phyloP scores from a whole-genome alignment of 2,113 vertebrate species.

The Ammodytes dubius region DNA sequence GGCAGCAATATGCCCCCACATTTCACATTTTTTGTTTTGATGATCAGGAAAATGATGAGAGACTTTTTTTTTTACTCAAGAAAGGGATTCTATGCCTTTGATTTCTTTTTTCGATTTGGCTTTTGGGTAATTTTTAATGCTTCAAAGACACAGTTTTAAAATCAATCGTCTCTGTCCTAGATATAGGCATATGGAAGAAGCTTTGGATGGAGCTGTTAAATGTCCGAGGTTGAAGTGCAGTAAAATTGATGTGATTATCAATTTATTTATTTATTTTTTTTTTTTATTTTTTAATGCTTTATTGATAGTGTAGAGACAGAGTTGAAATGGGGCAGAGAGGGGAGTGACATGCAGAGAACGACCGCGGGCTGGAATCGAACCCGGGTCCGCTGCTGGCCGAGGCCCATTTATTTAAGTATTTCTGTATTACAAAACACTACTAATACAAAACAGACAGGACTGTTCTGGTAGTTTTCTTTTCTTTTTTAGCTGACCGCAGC shows the following conservation, averaged over 20 bases:
- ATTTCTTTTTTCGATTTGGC: conserved; percentile 74
- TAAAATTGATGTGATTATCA: no score
- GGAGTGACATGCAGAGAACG: no score
- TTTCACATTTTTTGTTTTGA: conserved; percentile 76
- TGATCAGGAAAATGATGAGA: conserved; percentile 74
- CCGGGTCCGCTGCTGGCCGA: no score
- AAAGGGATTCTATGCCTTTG: conserved; percentile 68
- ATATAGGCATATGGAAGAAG: conserved; percentile 55
- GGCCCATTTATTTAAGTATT: no score
- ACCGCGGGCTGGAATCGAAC: no score
- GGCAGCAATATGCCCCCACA: conserved; percentile 48
- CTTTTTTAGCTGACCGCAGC: background rate
- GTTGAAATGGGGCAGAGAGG: no score
- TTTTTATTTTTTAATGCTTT: background rate
- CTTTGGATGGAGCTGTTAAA: conserved; percentile 55
- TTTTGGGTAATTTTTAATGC: conserved; percentile 76
- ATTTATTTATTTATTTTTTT: conserved; percentile 7
- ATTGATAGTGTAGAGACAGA: no score
- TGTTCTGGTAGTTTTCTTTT: background rate
- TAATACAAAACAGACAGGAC: conserved; percentile 38
- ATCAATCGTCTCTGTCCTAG: conserved; percentile 53
- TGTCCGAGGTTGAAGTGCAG: background rate
- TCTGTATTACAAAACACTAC: conserved; percentile 17
- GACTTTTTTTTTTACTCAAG: conserved; percentile 47
- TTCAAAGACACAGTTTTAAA: conserved; percentile 78